These are phyloP conservation scores for Diarsia mendica DNA, from an alignment of 2,888 invertebrate species.

Conservation along the genomic window DNA sequence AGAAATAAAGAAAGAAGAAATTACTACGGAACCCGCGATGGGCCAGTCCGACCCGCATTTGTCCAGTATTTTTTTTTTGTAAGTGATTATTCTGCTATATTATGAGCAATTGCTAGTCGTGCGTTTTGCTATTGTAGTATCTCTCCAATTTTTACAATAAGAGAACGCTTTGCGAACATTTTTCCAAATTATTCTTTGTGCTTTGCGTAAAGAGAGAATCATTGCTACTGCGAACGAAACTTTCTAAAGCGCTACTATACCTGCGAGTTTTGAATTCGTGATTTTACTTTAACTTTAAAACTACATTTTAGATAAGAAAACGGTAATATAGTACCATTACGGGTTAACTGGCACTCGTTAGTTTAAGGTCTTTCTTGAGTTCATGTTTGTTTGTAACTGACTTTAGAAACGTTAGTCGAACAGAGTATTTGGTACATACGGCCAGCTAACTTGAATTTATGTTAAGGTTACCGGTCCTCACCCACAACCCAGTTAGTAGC, in stretches of 20 bases:
- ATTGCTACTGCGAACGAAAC: constrained; percentile 33
- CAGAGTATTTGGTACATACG: too few species aligned
- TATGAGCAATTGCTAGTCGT: constrained; percentile 31
- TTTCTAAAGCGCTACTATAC: constrained; percentile 34
- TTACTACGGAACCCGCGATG: too few species aligned
- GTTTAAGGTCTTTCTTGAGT: background rate
- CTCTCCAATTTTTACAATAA: constrained; percentile 1
- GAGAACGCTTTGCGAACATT: constrained; percentile 15
- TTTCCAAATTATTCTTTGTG: background rate
- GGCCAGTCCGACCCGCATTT: too few species aligned
- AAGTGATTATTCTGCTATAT: constrained; percentile 30
- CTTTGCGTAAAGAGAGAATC: constrained; percentile 21
- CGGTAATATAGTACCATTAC: constrained; percentile 21
- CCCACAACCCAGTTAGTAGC: too few species aligned
- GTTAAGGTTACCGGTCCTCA: too few species aligned
- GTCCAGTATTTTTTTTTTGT: too few species aligned
- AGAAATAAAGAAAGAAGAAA: too few species aligned
- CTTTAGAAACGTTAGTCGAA: background rate
- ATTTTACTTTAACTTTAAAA: constrained; percentile 41
- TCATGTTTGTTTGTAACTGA: constrained; percentile 4
- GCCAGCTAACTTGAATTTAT: too few species aligned
- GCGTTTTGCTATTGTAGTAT: constrained; percentile 25
- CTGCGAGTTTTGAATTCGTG: constrained; percentile 33
- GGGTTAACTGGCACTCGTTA: constrained; percentile 29
- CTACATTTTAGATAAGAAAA: constrained; percentile 48